These are phyloP conservation scores for Alviniconcha strummeri DNA, from an alignment of 2,888 invertebrate species.

Conservation along the genomic window DNA sequence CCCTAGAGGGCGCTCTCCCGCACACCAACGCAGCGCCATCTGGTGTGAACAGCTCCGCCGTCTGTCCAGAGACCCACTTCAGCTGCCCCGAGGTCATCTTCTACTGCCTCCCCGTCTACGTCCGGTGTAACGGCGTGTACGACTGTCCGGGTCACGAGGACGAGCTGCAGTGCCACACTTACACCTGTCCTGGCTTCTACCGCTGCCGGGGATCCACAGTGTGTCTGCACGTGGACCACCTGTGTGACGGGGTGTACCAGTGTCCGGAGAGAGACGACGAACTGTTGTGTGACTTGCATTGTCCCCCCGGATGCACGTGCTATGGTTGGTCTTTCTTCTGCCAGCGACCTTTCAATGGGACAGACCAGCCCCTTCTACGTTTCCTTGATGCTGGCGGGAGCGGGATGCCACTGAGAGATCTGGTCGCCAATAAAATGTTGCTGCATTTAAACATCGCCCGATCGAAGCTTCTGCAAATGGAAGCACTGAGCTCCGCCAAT, in stretches of 20 bases:
- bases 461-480: neutral
- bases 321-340: conserved; percentile 15
- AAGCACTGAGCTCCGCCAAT: neutral
- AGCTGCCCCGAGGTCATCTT: neutral
- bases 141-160: conserved; percentile 35
- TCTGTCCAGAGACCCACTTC: conserved; percentile 24
- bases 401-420: neutral
- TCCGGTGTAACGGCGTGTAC: conserved; percentile 22
- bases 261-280: conserved; percentile 39
- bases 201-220: conserved; percentile 31
- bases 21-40: neutral
- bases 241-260: conserved; percentile 38
- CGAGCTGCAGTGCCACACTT: conserved; percentile 20
- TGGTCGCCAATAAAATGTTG: neutral
- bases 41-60: neutral
- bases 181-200: conserved; percentile 32
- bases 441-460: neutral
- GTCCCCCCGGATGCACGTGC: neutral
- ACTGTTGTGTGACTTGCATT: conserved; percentile 13
- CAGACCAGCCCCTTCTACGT: neutral
- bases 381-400: neutral
- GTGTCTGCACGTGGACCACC: conserved; percentile 31
- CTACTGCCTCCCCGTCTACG: conserved; percentile 25
- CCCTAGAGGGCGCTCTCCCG: too few relatives aligned
- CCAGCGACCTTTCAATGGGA: neutral